Evolutionary conservation across 2,797 vertebrate genomes (phyloP).

Genomic region (Gadopsis marmoratus): DNA sequence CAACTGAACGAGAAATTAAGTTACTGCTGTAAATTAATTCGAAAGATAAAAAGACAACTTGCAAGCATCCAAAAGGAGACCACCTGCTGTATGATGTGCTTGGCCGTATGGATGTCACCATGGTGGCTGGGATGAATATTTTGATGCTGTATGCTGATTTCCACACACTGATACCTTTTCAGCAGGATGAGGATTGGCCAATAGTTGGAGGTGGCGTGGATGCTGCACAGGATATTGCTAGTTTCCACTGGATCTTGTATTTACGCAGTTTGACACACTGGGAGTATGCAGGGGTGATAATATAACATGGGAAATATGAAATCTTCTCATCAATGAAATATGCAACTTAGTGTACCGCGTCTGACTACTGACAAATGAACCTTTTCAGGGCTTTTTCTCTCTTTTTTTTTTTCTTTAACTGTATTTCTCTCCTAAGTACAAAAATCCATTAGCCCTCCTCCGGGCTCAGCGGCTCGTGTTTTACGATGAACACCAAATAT

Average conservation of each 20-base stretch:
- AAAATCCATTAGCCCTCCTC: neutral
- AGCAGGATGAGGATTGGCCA: too few species aligned
- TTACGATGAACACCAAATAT: neutral
- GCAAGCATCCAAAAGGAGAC: neutral
- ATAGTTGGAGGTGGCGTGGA: neutral
- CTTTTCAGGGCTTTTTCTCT: neutral
- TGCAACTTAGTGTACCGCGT: neutral
- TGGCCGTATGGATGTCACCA: neutral
- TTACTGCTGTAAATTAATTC: neutral
- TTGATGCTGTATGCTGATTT: too few species aligned
- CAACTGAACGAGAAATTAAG: neutral
- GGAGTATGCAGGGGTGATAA: neutral
- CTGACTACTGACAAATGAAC: neutral
- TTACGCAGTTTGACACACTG: neutral
- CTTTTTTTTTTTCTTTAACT: neutral
- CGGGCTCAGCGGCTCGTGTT: neutral
- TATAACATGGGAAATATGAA: neutral
- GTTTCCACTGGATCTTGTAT: neutral
- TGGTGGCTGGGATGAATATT: neutral
- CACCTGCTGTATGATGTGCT: neutral
- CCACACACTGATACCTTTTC: too few species aligned
- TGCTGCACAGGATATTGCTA: neutral
- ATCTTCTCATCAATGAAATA: conserved; percentile 22
- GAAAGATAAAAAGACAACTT: neutral
- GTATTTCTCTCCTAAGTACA: neutral